Evolutionary conservation across 2,113 vertebrate species (phyloP).

Genomic region (Formicarius rufipectus): DNA sequence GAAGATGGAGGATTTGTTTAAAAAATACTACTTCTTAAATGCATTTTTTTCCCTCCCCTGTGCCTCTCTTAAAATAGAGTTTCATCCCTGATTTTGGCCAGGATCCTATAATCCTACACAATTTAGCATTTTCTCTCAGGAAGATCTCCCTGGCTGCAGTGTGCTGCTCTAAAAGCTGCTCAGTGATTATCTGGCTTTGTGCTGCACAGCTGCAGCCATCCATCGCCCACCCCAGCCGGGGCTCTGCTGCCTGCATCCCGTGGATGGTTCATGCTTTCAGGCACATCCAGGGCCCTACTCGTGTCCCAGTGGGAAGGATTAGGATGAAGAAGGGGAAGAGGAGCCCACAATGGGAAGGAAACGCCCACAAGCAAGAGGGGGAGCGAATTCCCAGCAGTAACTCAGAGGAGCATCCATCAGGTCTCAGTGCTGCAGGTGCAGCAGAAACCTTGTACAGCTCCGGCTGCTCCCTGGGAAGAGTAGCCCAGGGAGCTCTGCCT

Average conservation of each 20-base stretch:
- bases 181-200: conserved; percentile 55
- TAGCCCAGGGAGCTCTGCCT: not conserved
- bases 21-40: not conserved
- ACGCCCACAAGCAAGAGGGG: not conserved
- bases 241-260: not conserved
- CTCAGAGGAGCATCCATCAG: not conserved
- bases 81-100: conserved; percentile 64
- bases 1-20: not conserved
- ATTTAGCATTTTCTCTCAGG: conserved; percentile 67
- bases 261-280: accelerated
- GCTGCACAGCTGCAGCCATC: conserved; percentile 17
- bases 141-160: conserved; percentile 66
- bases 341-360: not conserved
- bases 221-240: not conserved
- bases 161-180: conserved; percentile 65
- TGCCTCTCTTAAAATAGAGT: conserved; percentile 71
- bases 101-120: conserved; percentile 68
- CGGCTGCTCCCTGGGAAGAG: not conserved
- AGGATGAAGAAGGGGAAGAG: not conserved
- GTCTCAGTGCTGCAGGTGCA: not conserved
- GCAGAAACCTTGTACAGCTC: not conserved
- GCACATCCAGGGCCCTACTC: not conserved
- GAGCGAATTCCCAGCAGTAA: not conserved
- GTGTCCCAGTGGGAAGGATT: not conserved
- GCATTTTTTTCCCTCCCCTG: not conserved